Base-by-base conservation (phyloP, 2,797 vertebrate genomes). In the Hoplostethus atlanticus region DNA sequence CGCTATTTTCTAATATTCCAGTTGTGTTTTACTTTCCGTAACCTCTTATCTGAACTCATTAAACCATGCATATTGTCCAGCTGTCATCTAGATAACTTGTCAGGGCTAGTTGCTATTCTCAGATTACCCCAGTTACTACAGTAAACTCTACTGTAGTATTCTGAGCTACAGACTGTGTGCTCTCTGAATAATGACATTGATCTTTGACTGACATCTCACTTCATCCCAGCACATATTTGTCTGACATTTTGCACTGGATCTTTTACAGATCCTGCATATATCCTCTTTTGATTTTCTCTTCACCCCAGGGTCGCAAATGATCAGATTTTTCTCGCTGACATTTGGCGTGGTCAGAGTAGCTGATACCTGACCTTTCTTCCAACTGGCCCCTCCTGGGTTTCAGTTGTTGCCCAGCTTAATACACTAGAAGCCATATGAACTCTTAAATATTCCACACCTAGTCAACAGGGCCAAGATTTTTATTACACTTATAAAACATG, bases 331-430 rank as follows among this genome's bases (percentile, higher is more conserved):
- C 83, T 81, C 55, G 82, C 79, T 92, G 90, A 87, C 91, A 92
- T 92, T 92, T 91, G 80, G 55, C 48, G 55, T 85, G 88, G 83
- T 82, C 85, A 67, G 77, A 85, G 86, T 80, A 75, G 83, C 83
- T 82, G 77, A 85, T 79, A 84, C 73, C 84, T 92, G 87, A 92
- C 92, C 91, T 93, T 93, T 91, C 84, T 67, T 44, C 69, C 80
- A 65, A 56, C 73, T 17, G 53, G 36, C 76, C 71, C 74, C 84
- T 79, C n/a, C 61, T 67, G 79, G 56, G 68, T 76, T 59, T 68
- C 73, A 73, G 34, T 77, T 46, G 13, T 25, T 82, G 52, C 74
- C 60, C 54, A n/a, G 61, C 68, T 57, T 15, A 0, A 25, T 68
- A 52, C 71, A 64, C 66, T 47, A 57, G 55, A 75, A 51, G 51